A percentile compares a stretch with the other conserved stretches of the same genome.
Evolutionary conservation across 1,140 invertebrate species (phyloP).

Genomic region (Neodiprion pinetum): DNA sequence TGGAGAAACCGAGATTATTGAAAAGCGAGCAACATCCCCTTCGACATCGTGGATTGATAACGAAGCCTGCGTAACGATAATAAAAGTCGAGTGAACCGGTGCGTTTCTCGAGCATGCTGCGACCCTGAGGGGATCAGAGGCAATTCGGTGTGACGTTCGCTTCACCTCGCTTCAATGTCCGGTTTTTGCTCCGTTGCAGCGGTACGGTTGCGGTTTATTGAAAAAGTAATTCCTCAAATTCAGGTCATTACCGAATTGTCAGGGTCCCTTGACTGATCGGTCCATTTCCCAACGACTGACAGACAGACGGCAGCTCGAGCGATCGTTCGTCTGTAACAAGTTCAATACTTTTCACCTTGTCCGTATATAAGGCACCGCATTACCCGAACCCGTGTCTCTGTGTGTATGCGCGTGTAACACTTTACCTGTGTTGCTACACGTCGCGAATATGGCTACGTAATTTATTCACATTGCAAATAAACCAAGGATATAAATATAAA

Average conservation of each 20-base stretch:
- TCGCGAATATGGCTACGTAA: too few species aligned
- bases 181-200: constrained; percentile 16
- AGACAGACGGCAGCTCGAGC: neutral
- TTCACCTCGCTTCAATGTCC: constrained; percentile 36
- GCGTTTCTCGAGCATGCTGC: constrained; percentile 3
- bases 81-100: neutral
- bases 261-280: constrained; percentile 32
- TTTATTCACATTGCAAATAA: too few species aligned
- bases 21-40: too few species aligned
- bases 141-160: constrained; percentile 16
- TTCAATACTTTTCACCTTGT: neutral
- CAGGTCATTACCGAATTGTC: constrained; percentile 51
- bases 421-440: too few species aligned
- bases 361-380: too few species aligned
- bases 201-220: constrained; percentile 29
- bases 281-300: neutral
- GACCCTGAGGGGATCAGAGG: constrained; percentile 34
- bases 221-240: constrained; percentile 42
- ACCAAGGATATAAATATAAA: too few species aligned
- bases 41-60: too few species aligned
- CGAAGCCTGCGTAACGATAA: too few species aligned
- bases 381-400: too few species aligned
- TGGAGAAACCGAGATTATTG: too few species aligned
- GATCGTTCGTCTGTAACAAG: neutral
- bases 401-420: too few species aligned